Percentiles rank a stretch among this genome's conserved stretches.
Conservation (phyloP, 2,888 invertebrate species). For the Orthosia cruda region DNA sequence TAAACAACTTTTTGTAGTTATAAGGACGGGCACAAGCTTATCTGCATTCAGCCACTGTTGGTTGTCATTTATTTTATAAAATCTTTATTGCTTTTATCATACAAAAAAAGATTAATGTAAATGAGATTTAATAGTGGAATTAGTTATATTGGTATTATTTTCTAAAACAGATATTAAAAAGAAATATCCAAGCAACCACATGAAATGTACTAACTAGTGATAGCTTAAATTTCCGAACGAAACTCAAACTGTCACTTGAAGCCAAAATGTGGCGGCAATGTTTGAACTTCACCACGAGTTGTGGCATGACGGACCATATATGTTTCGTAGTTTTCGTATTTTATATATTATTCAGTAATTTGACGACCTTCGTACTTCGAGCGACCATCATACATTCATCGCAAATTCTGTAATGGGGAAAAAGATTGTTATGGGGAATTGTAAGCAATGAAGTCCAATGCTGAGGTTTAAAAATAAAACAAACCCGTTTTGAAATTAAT, state of each 20-base stretch:
- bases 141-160: neutral
- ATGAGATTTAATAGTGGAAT: neutral
- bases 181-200: neutral
- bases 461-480: slow-evolving; percentile 62
- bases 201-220: neutral
- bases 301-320: slow-evolving; percentile 5
- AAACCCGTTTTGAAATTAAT: slow-evolving; percentile 80
- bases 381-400: neutral
- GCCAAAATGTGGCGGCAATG: slow-evolving; percentile 35
- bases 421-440: neutral
- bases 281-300: slow-evolving; percentile 18
- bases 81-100: neutral
- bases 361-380: neutral
- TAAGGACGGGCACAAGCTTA: slow-evolving; percentile 60
- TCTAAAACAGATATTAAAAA: neutral
- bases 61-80: slow-evolving; percentile 25
- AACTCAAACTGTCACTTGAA: slow-evolving; percentile 2
- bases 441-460: neutral
- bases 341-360: neutral
- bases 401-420: neutral
- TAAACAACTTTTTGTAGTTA: slow-evolving; percentile 81
- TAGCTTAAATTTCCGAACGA: slow-evolving; percentile 42
- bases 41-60: slow-evolving; percentile 66
- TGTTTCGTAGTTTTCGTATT: neutral
- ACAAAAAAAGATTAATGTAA: neutral